Conservation (phyloP, 2,113 vertebrate species). For the Egretta garzetta region DNA sequence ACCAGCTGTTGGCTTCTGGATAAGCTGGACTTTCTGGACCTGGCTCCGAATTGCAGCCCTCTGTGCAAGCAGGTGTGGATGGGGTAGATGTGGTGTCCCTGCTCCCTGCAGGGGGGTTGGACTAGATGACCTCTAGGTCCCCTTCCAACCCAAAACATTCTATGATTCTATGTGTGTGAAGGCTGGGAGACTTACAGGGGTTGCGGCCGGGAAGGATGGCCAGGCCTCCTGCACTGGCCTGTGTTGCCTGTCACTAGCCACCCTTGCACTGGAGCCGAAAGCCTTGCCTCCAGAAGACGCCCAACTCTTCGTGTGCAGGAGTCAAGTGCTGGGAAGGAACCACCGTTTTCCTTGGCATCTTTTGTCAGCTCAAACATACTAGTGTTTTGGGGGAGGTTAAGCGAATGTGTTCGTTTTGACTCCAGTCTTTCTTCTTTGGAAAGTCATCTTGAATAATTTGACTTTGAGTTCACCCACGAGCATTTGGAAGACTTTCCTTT, state of each 20-base stretch:
- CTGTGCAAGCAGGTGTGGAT: background rate
- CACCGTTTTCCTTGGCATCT: background rate
- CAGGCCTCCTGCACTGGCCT: background rate
- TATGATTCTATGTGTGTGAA: no score
- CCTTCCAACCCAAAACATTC: no score
- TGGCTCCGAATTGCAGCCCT: background rate
- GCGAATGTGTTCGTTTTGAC: background rate
- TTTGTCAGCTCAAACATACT: background rate
- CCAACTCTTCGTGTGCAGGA: fast-evolving
- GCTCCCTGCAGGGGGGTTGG: no score
- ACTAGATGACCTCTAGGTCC: no score
- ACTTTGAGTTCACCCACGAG: background rate
- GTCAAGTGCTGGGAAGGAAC: background rate
- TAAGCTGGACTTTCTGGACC: background rate
- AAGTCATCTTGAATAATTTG: background rate
- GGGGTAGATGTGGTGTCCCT: no score
- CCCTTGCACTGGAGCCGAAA: background rate
- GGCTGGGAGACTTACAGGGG: background rate
- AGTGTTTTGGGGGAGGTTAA: background rate
- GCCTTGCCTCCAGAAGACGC: background rate
- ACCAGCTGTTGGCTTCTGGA: background rate
- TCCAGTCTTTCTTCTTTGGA: background rate
- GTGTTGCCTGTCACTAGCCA: background rate
- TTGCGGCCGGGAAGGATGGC: background rate
- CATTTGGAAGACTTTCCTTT: background rate